phyloP scores from a whole-genome alignment of 2,888 invertebrate genomes.

The Mythimna albipuncta region DNA sequence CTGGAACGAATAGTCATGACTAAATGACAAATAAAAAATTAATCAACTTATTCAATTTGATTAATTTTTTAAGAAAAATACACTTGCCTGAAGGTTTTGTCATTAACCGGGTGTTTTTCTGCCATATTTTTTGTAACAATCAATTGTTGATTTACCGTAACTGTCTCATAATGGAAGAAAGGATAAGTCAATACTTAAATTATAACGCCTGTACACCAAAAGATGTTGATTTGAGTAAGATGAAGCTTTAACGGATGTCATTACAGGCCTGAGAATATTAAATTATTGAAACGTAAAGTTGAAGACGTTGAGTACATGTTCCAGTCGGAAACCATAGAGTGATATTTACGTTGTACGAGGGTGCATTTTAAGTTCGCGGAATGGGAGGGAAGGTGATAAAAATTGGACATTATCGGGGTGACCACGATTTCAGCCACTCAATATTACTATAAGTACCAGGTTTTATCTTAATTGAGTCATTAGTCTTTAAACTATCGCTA shows the following conservation, averaged over 20 bases:
- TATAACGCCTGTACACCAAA: not conserved
- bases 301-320: not conserved
- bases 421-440: no score
- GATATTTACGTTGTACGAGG: not conserved
- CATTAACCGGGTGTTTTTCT: slow-evolving; percentile 24
- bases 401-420: no score
- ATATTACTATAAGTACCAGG: no score
- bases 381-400: no score
- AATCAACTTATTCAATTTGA: not conserved
- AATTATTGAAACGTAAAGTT: not conserved
- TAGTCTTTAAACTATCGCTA: no score
- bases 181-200: not conserved
- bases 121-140: slow-evolving; percentile 1
- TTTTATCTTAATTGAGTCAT: no score
- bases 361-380: no score
- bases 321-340: not conserved
- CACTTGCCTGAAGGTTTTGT: not conserved
- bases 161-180: slow-evolving; percentile 6
- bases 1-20: slow-evolving; percentile 29
- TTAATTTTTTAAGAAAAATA: slow-evolving; percentile 11
- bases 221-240: not conserved
- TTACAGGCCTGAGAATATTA: not conserved
- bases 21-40: slow-evolving; percentile 19
- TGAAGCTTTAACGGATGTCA: not conserved
- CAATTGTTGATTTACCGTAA: slow-evolving; percentile 3